Evolutionary conservation across 2,888 invertebrate genomes (phyloP).

Genomic region (Abscondita cerata): DNA sequence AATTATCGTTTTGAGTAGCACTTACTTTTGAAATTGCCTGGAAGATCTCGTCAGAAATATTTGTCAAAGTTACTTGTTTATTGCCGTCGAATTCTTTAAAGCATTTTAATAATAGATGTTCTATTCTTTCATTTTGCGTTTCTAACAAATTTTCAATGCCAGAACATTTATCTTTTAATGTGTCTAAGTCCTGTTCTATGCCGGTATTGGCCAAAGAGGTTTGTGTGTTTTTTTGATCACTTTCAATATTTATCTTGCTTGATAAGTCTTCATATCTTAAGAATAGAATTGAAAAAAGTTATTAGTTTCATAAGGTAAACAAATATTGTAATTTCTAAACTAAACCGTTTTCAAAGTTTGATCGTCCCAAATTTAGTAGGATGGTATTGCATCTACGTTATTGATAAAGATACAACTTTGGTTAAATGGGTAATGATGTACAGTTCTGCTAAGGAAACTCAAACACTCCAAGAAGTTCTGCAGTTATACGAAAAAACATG

Average conservation of each 20-base stretch:
- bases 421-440: too few relatives aligned
- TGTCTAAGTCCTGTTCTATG: slow-evolving; percentile 12
- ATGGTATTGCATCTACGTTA: too few relatives aligned
- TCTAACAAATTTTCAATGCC: slow-evolving; percentile 29
- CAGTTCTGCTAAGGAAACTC: too few relatives aligned
- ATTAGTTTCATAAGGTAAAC: too few relatives aligned
- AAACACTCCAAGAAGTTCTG: too few relatives aligned
- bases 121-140: slow-evolving; percentile 37
- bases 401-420: too few relatives aligned
- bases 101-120: slow-evolving; percentile 21
- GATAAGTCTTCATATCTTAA: slow-evolving; percentile 34
- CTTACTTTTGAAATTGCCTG: neutral
- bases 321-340: too few relatives aligned
- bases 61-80: neutral
- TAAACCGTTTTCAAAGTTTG: too few relatives aligned
- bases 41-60: neutral
- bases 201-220: neutral
- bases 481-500: too few relatives aligned
- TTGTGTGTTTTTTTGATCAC: neutral
- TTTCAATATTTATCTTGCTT: neutral
- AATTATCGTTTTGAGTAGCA: neutral
- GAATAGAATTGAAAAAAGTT: too few relatives aligned
- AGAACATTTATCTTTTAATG: slow-evolving; percentile 29
- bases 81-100: slow-evolving; percentile 18
- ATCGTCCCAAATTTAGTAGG: too few relatives aligned